A percentile compares a stretch with the other conserved stretches of the same genome.
Conservation (phyloP, 2,113 vertebrate species). For the Herpailurus yagouaroundi region DNA sequence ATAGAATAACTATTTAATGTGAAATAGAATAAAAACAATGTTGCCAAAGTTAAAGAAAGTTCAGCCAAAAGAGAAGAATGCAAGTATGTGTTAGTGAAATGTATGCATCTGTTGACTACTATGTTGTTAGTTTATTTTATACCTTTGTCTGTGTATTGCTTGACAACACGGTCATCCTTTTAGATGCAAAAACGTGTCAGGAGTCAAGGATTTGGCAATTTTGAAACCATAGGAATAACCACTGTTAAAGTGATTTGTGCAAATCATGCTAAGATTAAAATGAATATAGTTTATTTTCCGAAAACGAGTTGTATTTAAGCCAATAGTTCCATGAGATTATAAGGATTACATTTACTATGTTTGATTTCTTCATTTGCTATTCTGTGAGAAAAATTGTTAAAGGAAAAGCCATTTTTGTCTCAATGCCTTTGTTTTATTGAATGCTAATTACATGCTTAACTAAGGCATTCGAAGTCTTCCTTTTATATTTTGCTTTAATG, state of each 20-base stretch:
- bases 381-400: neutral
- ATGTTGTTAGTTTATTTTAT: neutral
- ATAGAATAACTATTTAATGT: neutral
- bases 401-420: slow-evolving; percentile 7
- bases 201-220: neutral
- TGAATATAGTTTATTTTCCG: neutral
- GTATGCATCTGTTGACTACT: neutral
- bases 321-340: neutral
- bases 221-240: neutral
- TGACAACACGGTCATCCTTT: neutral
- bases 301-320: neutral
- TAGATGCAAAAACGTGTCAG: neutral
- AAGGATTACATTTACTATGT: neutral
- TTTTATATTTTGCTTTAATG: neutral
- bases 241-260: neutral
- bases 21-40: neutral
- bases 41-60: neutral
- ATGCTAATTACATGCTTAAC: neutral
- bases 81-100: neutral
- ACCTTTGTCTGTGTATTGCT: neutral
- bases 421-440: neutral
- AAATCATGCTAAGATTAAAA: slow-evolving; percentile 7
- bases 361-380: slow-evolving; percentile 1
- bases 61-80: neutral
- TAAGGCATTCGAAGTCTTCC: neutral